Conservation (phyloP, 2,888 invertebrate species). For the Cosmopolites sordidus region DNA sequence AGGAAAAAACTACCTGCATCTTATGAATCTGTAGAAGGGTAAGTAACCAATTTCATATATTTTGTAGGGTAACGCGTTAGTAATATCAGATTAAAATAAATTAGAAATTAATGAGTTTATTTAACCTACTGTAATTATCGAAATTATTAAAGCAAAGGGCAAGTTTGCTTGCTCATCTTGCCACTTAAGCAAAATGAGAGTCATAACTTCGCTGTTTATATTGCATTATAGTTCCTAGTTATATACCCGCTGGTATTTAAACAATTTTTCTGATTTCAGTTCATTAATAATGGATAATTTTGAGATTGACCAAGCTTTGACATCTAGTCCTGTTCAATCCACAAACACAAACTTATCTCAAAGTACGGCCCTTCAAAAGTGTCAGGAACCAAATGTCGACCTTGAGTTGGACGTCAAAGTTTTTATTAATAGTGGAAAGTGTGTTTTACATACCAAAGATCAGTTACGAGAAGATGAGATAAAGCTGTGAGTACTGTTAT, state of each 20-base stretch:
- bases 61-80: too few species aligned
- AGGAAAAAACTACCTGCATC: slow-evolving; percentile 52
- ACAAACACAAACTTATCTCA: slow-evolving; percentile 29
- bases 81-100: too few species aligned
- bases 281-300: slow-evolving; percentile 31
- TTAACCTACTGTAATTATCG: too few species aligned
- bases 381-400: slow-evolving; percentile 87
- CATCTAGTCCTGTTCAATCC: slow-evolving; percentile 31
- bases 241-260: too few species aligned
- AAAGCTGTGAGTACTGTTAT: slow-evolving; percentile 46
- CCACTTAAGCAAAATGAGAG: too few species aligned
- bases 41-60: slow-evolving; percentile 24
- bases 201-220: too few species aligned
- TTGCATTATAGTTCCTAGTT: too few species aligned
- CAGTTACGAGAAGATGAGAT: slow-evolving; percentile 63
- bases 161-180: too few species aligned
- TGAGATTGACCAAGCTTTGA: slow-evolving; percentile 29
- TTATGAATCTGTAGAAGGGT: slow-evolving; percentile 42
- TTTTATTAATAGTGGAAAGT: slow-evolving; percentile 93
- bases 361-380: slow-evolving; percentile 46
- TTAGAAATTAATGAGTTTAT: too few species aligned
- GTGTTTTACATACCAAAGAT: slow-evolving; percentile 91
- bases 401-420: slow-evolving; percentile 95
- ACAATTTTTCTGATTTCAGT: slow-evolving; percentile 18
- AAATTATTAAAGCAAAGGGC: too few species aligned